Conservation (phyloP, 64 coral and sea anemone species). For the Actinia equina region DNA sequence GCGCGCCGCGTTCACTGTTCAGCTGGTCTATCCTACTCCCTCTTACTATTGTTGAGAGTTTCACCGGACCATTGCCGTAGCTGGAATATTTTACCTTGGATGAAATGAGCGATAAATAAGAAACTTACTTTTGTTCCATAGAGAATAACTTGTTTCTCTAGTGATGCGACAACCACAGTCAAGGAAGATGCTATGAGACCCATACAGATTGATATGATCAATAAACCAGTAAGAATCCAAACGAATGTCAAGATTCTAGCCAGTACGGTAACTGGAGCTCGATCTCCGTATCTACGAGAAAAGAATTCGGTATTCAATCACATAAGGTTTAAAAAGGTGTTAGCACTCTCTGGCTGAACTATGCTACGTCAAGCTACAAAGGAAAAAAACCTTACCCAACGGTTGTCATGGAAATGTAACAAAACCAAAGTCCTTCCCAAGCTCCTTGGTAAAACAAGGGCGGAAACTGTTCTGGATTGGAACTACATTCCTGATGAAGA, state of each 20-base stretch:
- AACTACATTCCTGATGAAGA: neutral
- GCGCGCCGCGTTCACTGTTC: no score
- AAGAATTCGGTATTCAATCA: neutral
- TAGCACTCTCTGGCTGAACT: no score
- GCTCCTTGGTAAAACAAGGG: constrained; percentile 8
- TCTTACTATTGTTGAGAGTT: no score
- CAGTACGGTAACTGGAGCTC: neutral
- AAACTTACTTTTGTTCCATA: constrained; percentile 28
- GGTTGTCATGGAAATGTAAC: constrained; percentile 39
- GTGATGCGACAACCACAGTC: neutral
- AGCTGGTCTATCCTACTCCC: no score
- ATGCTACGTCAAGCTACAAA: neutral
- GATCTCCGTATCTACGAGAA: constrained; percentile 5
- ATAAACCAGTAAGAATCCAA: neutral
- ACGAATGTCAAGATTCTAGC: neutral
- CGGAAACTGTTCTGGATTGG: constrained; percentile 17
- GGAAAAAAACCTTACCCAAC: constrained; percentile 35
- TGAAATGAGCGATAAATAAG: neutral
- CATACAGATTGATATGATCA: constrained; percentile 13
- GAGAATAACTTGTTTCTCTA: neutral
- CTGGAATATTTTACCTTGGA: no score
- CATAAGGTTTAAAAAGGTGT: neutral
- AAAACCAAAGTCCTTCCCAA: constrained; percentile 32
- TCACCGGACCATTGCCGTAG: no score
- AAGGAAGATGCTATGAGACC: neutral